Conservation (phyloP, 2,113 vertebrate species). For the Oryzias curvinotus region DNA sequence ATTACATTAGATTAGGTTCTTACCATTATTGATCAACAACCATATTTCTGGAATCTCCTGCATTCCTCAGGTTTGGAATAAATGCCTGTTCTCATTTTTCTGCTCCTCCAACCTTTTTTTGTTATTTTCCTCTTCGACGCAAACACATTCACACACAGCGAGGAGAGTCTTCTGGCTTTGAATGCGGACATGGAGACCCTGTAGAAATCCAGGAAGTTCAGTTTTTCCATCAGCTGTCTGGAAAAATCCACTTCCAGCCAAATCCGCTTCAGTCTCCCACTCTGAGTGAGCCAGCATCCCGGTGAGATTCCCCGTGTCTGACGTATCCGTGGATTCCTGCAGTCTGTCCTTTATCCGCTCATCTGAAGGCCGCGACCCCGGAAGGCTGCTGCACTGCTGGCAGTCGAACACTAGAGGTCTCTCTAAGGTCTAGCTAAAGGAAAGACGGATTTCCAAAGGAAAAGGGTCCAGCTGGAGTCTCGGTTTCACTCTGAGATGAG, state of each 20-base stretch:
- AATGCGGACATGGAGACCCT: constrained; percentile 46
- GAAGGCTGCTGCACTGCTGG: constrained; percentile 10
- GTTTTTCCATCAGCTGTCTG: constrained; percentile 55
- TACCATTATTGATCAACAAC: no score
- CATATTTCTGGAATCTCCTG: neutral
- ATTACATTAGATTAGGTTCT: no score
- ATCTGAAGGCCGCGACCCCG: constrained; percentile 6
- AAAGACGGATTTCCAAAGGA: constrained; percentile 27
- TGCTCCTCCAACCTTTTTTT: neutral
- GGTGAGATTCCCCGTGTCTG: constrained; percentile 31
- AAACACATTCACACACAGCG: constrained; percentile 20
- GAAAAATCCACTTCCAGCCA: constrained; percentile 45
- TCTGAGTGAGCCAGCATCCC: constrained; percentile 46
- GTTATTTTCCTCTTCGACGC: neutral
- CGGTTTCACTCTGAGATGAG: constrained; percentile 26
- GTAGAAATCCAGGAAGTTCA: constrained; percentile 70
- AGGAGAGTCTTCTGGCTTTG: constrained; percentile 10
- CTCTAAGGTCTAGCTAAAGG: constrained; percentile 46
- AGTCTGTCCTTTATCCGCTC: constrained; percentile 27
- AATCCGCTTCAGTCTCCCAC: constrained; percentile 53
- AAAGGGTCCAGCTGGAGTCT: constrained; percentile 41
- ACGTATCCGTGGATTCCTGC: constrained; percentile 19
- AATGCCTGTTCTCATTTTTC: neutral
- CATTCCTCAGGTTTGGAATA: neutral
- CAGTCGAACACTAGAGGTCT: constrained; percentile 56